Conservation (phyloP, 1,140 invertebrate species). For the Zaprionus gabonicus region DNA sequence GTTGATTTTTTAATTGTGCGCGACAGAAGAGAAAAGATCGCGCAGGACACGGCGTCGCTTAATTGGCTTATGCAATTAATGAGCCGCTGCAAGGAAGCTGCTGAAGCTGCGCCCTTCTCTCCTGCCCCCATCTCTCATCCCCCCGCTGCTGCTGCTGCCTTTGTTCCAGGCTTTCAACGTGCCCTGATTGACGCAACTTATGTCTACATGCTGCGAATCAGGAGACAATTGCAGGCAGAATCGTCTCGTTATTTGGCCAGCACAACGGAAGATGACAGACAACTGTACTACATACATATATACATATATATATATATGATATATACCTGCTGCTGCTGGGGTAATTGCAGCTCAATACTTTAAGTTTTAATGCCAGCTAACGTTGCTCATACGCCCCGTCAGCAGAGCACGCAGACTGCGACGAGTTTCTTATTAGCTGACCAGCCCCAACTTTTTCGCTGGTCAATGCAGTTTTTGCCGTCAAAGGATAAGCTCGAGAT, state of each 20-base stretch:
- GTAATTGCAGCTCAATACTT: slow-evolving; percentile 43
- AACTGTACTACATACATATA: not conserved
- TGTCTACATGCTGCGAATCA: slow-evolving; percentile 12
- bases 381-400: slow-evolving; percentile 51
- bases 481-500: slow-evolving; percentile 73
- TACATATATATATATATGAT: not conserved
- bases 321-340: not conserved
- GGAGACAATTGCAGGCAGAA: not conserved
- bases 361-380: slow-evolving; percentile 32
- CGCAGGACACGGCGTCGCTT: slow-evolving; percentile 34
- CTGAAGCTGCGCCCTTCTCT: not conserved
- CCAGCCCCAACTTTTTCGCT: slow-evolving; percentile 67
- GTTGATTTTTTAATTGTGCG: slow-evolving; percentile 76
- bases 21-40: slow-evolving; percentile 1
- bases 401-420: slow-evolving; percentile 13
- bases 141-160: not conserved
- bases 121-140: not conserved
- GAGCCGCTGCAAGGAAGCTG: not conserved
- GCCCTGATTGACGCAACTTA: slow-evolving; percentile 22
- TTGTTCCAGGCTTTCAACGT: not conserved
- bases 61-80: slow-evolving; percentile 57
- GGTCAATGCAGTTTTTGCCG: slow-evolving; percentile 66
- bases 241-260: slow-evolving; percentile 2
- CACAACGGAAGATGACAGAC: slow-evolving; percentile 2
- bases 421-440: slow-evolving; percentile 65